Evolutionary conservation across 1,140 invertebrate genomes (phyloP).

Genomic region (Odontomachus brunneus): DNA sequence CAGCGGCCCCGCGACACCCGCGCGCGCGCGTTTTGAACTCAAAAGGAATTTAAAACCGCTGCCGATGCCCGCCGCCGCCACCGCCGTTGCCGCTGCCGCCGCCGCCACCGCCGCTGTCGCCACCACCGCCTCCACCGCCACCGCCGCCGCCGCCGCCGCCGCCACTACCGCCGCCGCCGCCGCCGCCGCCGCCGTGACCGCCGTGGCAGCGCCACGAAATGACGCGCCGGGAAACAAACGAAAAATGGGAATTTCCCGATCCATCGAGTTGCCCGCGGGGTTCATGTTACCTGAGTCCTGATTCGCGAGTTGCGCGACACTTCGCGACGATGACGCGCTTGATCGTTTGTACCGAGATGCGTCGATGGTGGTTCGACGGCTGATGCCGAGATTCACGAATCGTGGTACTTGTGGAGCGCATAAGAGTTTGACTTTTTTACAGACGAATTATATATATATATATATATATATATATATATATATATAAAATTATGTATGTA

Average conservation of each 20-base stretch:
- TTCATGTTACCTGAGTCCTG: conserved; percentile 67
- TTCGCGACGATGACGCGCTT: conserved; percentile 47
- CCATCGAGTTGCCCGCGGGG: conserved; percentile 45
- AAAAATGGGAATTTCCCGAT: conserved; percentile 64
- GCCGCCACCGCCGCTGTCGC: no score
- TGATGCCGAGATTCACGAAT: conserved; percentile 11
- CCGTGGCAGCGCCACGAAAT: conserved; percentile 57
- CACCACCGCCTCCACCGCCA: conserved; percentile 22
- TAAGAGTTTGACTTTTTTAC: background rate
- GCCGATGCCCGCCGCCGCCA: conserved; percentile 58
- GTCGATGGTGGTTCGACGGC: background rate
- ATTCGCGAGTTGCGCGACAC: conserved; percentile 48
- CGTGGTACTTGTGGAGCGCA: background rate
- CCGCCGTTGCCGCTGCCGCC: no score
- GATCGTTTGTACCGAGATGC: conserved; percentile 10
- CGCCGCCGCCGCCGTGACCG: conserved; percentile 4
- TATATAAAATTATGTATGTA: no score
- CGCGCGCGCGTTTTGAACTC: conserved; percentile 75
- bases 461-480: no score
- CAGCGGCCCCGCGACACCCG: conserved; percentile 63
- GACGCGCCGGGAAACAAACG: conserved; percentile 54
- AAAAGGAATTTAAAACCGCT: conserved; percentile 85
- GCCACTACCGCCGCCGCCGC: background rate
- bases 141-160: conserved; percentile 8
- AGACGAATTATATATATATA: no score